Conservation (phyloP, 1,140 invertebrate genomes). For the Sycobia sp. region DNA sequence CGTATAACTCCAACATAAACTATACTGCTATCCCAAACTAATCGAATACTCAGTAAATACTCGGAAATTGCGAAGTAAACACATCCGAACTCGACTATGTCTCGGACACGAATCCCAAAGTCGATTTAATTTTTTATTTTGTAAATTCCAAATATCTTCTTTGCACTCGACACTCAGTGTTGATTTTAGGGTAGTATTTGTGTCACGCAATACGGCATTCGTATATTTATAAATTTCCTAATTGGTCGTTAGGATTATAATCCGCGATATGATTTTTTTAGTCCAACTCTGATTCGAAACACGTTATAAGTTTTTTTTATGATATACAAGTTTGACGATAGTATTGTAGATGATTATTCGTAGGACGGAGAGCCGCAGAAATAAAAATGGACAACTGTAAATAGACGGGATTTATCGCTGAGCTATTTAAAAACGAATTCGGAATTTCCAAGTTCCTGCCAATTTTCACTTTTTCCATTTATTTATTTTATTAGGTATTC, state of each 20-base stretch:
- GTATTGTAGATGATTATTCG: not conserved
- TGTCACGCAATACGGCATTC: constrained; percentile 3
- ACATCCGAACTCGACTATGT: too few species aligned
- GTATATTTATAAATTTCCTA: constrained; percentile 2
- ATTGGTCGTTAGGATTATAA: constrained; percentile 13
- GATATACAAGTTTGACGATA: constrained; percentile 11
- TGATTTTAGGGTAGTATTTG: too few species aligned
- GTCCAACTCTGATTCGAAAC: not conserved
- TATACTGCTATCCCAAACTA: too few species aligned
- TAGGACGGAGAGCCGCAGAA: constrained; percentile 12
- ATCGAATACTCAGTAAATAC: too few species aligned
- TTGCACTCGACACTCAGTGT: too few species aligned
- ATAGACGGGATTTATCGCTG: constrained; percentile 32
- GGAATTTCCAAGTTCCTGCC: constrained; percentile 6
- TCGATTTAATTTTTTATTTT: too few species aligned
- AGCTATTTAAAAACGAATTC: constrained; percentile 24
- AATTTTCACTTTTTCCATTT: not conserved
- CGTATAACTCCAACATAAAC: too few species aligned
- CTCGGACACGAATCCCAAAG: too few species aligned
- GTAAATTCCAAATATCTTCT: too few species aligned
- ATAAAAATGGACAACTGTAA: constrained; percentile 26
- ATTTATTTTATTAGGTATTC: constrained; percentile 10
- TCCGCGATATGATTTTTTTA: not conserved
- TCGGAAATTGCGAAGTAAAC: too few species aligned
- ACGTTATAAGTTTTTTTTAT: constrained; percentile 12